Evolutionary conservation across 2,888 invertebrate genomes (phyloP).

Genomic region (Eristalis intricaria): DNA sequence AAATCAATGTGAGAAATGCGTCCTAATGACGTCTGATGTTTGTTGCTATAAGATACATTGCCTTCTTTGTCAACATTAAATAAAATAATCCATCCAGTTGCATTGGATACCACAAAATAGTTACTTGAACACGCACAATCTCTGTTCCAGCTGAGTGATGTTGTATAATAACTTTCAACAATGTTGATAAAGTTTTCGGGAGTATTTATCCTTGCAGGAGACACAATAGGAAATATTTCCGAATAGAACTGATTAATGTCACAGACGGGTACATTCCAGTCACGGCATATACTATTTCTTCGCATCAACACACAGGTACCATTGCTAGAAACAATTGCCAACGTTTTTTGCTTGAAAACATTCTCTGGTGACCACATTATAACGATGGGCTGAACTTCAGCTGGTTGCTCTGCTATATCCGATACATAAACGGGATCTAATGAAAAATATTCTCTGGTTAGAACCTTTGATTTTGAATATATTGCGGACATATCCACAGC

Average conservation of each 20-base stretch:
- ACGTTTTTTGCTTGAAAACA: conserved; percentile 57
- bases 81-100: conserved; percentile 76
- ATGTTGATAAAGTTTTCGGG: conserved; percentile 73
- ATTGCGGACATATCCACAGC: conserved; percentile 73
- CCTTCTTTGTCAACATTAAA: conserved; percentile 62
- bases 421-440: conserved; percentile 76
- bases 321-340: conserved; percentile 75
- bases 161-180: conserved; percentile 76
- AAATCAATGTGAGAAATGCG: conserved; percentile 74
- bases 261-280: conserved; percentile 73
- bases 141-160: conserved; percentile 75
- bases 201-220: conserved; percentile 47
- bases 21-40: conserved; percentile 74
- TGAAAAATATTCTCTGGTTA: conserved; percentile 76
- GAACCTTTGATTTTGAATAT: conserved; percentile 73
- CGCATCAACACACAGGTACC: conserved; percentile 75
- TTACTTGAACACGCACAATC: neutral
- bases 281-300: conserved; percentile 59
- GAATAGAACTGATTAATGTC: conserved; percentile 65
- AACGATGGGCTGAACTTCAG: conserved; percentile 65
- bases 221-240: conserved; percentile 64
- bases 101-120: conserved; percentile 75
- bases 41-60: conserved; percentile 46
- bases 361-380: conserved; percentile 69
- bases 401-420: conserved; percentile 73